Conservation (phyloP, 2,113 vertebrate species). For the Cyanocitta stelleri region DNA sequence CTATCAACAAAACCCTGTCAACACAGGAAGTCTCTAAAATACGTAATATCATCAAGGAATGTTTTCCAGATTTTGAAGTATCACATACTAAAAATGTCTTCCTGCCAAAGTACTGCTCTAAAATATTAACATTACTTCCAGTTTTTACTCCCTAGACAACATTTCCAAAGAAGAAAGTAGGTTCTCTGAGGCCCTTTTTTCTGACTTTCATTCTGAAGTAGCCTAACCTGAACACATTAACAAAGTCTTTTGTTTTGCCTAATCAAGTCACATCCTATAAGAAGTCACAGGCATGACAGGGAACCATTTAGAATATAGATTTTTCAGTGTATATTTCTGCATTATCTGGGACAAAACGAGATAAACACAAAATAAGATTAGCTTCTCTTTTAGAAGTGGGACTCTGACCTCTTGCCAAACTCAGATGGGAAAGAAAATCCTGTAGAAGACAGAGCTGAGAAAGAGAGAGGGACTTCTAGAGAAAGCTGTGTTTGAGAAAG, state of each 20-base stretch:
- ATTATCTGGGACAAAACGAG: not conserved
- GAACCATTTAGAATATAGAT: not conserved
- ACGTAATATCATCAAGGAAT: not conserved
- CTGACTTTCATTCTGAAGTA: not conserved
- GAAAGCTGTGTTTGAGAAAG: not conserved
- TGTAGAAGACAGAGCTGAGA: not conserved
- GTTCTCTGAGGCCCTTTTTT: not conserved
- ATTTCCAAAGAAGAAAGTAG: not conserved
- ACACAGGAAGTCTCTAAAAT: not conserved
- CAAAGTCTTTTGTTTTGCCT: not conserved
- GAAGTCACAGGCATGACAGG: not conserved
- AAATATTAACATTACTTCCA: slow-evolving; percentile 2
- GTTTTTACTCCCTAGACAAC: not conserved
- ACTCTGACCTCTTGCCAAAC: not conserved
- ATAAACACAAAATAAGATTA: not conserved
- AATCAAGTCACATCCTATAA: not conserved
- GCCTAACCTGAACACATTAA: not conserved
- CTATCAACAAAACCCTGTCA: not conserved
- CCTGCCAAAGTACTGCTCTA: not conserved
- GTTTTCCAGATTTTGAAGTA: slow-evolving; percentile 47
- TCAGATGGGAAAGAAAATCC: not conserved
- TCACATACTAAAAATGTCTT: slow-evolving; percentile 7
- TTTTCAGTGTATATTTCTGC: not conserved
- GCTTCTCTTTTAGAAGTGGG: not conserved
- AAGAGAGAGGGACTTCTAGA: not conserved